A percentile compares a stretch with the other conserved stretches of the same genome.
phyloP scores from a whole-genome alignment of 1,140 invertebrate species.

The Drosophila elegans region DNA sequence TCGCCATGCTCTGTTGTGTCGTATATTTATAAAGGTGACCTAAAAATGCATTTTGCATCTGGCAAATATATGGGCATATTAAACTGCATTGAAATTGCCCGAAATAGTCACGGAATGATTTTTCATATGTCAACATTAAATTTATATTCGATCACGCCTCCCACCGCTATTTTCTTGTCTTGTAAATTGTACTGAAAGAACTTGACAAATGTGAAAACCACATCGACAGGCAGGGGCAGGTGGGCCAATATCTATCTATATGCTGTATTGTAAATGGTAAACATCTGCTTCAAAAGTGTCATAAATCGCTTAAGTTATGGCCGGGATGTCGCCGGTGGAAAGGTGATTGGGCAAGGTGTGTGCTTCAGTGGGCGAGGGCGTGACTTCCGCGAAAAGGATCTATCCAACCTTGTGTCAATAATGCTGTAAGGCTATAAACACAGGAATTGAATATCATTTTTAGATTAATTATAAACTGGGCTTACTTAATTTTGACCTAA shows the following conservation, averaged over 20 bases:
- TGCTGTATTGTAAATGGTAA: constrained; percentile 50
- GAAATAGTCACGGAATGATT: constrained; percentile 31
- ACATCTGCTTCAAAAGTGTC: constrained; percentile 62
- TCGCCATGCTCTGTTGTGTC: constrained; percentile 15
- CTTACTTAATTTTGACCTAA: too few relatives aligned
- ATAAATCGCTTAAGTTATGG: constrained; percentile 58
- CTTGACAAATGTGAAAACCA: constrained; percentile 42
- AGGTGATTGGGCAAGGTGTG: constrained; percentile 26
- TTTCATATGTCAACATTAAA: constrained; percentile 41
- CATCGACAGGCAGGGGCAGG: constrained; percentile 39
- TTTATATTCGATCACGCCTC: constrained; percentile 40
- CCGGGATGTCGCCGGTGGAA: constrained; percentile 31
- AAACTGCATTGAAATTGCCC: constrained; percentile 6
- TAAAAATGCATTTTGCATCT: constrained; percentile 71
- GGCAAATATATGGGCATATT: constrained; percentile 29
- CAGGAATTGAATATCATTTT: background rate
- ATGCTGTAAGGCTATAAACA: background rate
- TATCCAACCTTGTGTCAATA: constrained; percentile 1
- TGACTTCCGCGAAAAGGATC: constrained; percentile 3
- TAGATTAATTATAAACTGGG: too few relatives aligned
- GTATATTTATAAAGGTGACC: constrained; percentile 71
- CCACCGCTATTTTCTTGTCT: constrained; percentile 4
- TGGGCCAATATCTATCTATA: constrained; percentile 28
- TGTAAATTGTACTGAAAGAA: constrained; percentile 35
- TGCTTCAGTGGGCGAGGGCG: constrained; percentile 26